Evolutionary conservation across 2,888 invertebrate genomes (phyloP), one percentile per base, ranked within the genome.

Genomic region (Gisinianus flammeolus): DNA sequence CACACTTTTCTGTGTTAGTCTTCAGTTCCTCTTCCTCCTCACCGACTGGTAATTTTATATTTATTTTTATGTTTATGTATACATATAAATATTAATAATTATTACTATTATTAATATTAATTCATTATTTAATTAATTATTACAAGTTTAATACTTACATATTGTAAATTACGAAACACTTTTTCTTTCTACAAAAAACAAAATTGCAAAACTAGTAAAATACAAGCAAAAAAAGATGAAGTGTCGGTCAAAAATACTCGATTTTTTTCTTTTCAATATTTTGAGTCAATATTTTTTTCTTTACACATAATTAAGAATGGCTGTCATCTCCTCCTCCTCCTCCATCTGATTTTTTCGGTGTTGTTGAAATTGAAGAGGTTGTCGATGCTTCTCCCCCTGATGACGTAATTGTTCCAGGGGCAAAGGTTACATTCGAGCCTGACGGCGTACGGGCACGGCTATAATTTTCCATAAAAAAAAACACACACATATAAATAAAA

Each of bases 381-480:
- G n/a, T n/a, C n/a, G n/a, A n/a, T n/a, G n/a, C n/a, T n/a, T n/a
- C n/a, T n/a, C 6, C 44, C 4, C 16, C 16, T 12, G 24, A 12
- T 28, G 70, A 52, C 22, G 58, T 30, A 71, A 22, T 56, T n/a
- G 77, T 67, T 70, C 75, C 77, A 44, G 77, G 67, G 26, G 79
- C 77, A 56, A 83, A 83, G 3, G 83, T 82, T 5, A 83, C 83
- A 33, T 82, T 86, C 33, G 93, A 92, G 78, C 93, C 93, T 76
- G 93, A 93, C 75, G 93, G 92, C 83, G 93, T 93, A 86, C 92
- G 89, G 87, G 92, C 91, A 88, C 93, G 64, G 28, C 64, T 77
- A 44, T 2, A 64, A n/a, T n/a, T n/a, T n/a, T n/a, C n/a, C n/a
- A n/a, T n/a, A n/a, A n/a, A n/a, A n/a, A n/a, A n/a, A n/a, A n/a